phyloP scores from a whole-genome alignment of 2,113 vertebrate genomes.

The Rutilus rutilus region DNA sequence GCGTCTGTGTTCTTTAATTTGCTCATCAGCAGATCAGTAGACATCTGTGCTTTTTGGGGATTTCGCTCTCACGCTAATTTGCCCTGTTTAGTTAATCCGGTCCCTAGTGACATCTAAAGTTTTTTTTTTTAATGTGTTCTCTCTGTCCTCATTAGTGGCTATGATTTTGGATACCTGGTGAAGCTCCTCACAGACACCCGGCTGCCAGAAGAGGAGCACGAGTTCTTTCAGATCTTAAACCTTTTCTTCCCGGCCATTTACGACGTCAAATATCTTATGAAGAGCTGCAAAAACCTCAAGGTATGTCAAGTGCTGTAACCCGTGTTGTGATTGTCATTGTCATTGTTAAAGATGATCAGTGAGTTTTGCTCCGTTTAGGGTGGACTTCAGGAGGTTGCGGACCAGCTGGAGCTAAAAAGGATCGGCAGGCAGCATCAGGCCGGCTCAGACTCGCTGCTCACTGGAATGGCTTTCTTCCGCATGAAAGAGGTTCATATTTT shows the following conservation, averaged over 20 bases:
- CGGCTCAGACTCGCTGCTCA: conserved; percentile 94
- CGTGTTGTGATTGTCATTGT: background rate
- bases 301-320: conserved; percentile 65
- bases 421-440: conserved; percentile 97
- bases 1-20: too few relatives aligned
- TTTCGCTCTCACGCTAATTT: too few relatives aligned
- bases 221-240: conserved; percentile 97
- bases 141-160: conserved; percentile 78
- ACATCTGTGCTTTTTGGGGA: too few relatives aligned
- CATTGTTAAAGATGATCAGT: background rate
- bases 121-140: background rate
- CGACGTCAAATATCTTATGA: conserved; percentile 98
- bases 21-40: too few relatives aligned
- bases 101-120: background rate
- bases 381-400: conserved; percentile 96
- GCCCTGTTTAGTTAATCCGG: too few relatives aligned
- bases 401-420: conserved; percentile 95
- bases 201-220: conserved; percentile 95
- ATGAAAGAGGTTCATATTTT: conserved; percentile 91
- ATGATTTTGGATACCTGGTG: conserved; percentile 98
- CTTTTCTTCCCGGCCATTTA: conserved; percentile 98
- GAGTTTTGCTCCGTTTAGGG: conserved; percentile 74
- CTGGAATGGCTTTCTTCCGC: conserved; percentile 98
- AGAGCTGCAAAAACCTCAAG: conserved; percentile 99
- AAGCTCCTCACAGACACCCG: conserved; percentile 94